Conservation (phyloP, 2,113 vertebrate genomes). For the Myrmecophaga tridactyla region DNA sequence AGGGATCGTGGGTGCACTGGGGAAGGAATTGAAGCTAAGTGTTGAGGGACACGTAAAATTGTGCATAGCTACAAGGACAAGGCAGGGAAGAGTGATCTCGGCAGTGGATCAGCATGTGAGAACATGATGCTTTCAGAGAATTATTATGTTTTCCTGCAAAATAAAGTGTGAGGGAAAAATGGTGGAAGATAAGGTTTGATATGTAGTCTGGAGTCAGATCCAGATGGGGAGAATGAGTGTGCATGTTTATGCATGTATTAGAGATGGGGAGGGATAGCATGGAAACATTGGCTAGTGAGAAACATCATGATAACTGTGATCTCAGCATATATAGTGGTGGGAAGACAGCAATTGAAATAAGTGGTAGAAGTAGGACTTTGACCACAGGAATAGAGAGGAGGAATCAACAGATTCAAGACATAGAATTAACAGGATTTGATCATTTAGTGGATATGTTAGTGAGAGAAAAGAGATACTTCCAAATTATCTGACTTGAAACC, state of each 20-base stretch:
- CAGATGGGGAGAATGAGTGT: no score
- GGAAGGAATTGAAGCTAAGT: neutral
- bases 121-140: neutral
- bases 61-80: neutral
- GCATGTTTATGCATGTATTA: neutral
- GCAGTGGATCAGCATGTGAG: neutral
- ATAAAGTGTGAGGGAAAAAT: neutral
- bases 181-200: neutral
- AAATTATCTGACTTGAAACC: neutral
- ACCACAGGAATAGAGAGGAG: neutral
- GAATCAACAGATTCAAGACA: neutral
- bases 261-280: neutral
- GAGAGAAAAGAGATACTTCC: neutral
- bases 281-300: neutral
- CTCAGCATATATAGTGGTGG: neutral
- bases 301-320: neutral
- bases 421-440: neutral
- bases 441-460: neutral
- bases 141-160: neutral
- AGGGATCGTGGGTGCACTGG: neutral
- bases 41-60: neutral
- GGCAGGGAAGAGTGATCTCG: neutral
- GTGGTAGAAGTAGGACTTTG: neutral
- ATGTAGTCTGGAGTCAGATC: neutral
- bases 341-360: neutral